phyloP scores from a whole-genome alignment of 2,888 invertebrate genomes.

The Penaeus monodon region DNA sequence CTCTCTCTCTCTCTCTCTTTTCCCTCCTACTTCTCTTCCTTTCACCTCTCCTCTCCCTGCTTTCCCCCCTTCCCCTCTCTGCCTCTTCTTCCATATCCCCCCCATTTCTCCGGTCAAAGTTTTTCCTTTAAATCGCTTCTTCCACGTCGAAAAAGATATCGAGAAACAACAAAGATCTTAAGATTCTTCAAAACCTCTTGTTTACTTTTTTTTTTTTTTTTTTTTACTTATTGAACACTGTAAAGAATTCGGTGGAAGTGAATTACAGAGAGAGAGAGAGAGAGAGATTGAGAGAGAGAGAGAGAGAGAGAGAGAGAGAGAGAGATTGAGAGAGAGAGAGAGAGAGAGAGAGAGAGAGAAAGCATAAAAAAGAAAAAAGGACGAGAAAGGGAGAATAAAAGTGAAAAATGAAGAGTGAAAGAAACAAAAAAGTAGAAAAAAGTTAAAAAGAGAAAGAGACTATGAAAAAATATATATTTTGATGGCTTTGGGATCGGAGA shows the following conservation, averaged over 20 bases:
- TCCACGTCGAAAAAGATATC: too few species aligned
- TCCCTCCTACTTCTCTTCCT: too few species aligned
- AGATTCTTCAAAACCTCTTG: too few species aligned
- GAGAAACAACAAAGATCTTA: too few species aligned
- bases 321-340: not conserved
- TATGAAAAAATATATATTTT: not conserved
- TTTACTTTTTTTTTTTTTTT: too few species aligned
- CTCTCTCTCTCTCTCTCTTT: too few species aligned
- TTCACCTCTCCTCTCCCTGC: too few species aligned
- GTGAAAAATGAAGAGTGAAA: not conserved
- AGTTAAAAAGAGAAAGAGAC: not conserved
- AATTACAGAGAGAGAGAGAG: not conserved
- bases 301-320: conserved; percentile 10
- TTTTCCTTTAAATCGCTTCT: too few species aligned
- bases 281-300: not conserved
- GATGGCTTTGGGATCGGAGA: too few species aligned
- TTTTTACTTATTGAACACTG: too few species aligned
- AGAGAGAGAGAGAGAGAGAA: not conserved
- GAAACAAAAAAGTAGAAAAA: not conserved
- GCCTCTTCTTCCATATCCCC: too few species aligned
- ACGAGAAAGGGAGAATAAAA: not conserved
- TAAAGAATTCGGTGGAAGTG: not conserved
- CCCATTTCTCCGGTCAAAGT: too few species aligned
- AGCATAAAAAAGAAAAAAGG: not conserved
- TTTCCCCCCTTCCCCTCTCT: accelerated